Evolutionary conservation across 2,113 vertebrate genomes (phyloP).

Genomic region (Isichthys henryi): DNA sequence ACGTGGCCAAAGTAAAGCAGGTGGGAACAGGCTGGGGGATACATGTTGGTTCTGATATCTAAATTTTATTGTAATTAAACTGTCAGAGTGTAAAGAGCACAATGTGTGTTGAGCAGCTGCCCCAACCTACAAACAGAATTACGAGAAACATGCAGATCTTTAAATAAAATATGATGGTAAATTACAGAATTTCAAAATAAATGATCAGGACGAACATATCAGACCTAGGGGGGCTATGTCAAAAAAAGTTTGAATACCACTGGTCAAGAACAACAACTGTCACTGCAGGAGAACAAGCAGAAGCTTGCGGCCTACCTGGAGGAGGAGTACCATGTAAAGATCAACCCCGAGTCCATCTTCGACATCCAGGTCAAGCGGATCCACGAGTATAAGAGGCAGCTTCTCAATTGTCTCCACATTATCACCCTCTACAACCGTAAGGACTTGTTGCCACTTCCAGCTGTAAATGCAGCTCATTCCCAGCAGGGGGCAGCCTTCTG

Average conservation of each 20-base stretch:
- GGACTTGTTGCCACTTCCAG: constrained; percentile 18
- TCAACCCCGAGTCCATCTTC: constrained; percentile 75
- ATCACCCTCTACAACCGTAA: constrained; percentile 79
- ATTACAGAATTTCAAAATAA: background rate
- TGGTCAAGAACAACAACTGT: background rate
- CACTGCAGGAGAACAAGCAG: constrained; percentile 74
- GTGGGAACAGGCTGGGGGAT: constrained; percentile 38
- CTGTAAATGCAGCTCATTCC: background rate
- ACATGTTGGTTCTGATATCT: background rate
- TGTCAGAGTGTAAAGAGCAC: background rate
- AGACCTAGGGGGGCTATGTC: background rate
- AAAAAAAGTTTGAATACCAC: background rate
- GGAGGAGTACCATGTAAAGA: constrained; percentile 69
- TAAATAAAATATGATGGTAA: too few relatives aligned
- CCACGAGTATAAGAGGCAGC: constrained; percentile 80
- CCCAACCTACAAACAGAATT: too few relatives aligned
- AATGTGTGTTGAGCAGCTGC: too few relatives aligned
- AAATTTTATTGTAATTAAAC: background rate
- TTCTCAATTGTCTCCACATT: constrained; percentile 75
- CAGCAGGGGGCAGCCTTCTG: background rate
- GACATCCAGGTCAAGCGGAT: constrained; percentile 83
- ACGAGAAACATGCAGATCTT: too few relatives aligned
- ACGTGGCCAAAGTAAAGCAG: constrained; percentile 80
- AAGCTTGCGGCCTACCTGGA: constrained; percentile 74
- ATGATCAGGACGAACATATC: background rate